These are phyloP conservation scores for Pegoplata infirma DNA, from an alignment of 2,888 invertebrate genomes.

Conservation along the genomic window DNA sequence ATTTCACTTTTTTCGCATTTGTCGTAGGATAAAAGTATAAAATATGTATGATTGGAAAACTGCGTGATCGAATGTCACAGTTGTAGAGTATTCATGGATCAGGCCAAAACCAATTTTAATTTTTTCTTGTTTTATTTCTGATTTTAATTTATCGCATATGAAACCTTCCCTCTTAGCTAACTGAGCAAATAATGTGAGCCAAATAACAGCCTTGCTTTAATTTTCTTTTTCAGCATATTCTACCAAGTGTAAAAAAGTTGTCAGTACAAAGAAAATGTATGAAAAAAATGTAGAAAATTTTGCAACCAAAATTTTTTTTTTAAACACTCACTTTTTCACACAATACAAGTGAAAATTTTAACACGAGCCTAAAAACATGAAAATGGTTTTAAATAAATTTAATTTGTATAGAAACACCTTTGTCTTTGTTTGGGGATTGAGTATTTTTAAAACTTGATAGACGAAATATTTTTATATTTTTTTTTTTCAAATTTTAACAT, in stretches of 20 bases:
- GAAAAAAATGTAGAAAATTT: not conserved
- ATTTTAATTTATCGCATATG: too few relatives aligned
- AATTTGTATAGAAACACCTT: not conserved
- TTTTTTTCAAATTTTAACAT: too few relatives aligned
- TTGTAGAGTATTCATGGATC: too few relatives aligned
- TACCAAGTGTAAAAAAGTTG: not conserved
- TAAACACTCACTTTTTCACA: not conserved
- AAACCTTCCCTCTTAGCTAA: not conserved
- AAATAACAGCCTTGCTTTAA: not conserved
- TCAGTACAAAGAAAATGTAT: not conserved
- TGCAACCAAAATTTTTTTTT: not conserved
- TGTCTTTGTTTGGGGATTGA: not conserved
- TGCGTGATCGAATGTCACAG: too few relatives aligned
- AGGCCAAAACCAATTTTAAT: too few relatives aligned
- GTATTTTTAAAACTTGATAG: too few relatives aligned
- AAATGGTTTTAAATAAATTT: constrained; percentile 42
- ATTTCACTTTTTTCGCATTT: too few relatives aligned
- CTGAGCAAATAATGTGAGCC: not conserved
- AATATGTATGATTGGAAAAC: too few relatives aligned
- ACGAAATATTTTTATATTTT: too few relatives aligned
- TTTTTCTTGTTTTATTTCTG: too few relatives aligned
- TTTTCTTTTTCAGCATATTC: not conserved
- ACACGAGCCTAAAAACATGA: constrained; percentile 30
- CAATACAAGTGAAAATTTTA: constrained; percentile 9
- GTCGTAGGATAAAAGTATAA: too few relatives aligned